These are phyloP conservation scores for Etheostoma perlongum DNA, from an alignment of 2,797 vertebrate species.

Conservation along the genomic window DNA sequence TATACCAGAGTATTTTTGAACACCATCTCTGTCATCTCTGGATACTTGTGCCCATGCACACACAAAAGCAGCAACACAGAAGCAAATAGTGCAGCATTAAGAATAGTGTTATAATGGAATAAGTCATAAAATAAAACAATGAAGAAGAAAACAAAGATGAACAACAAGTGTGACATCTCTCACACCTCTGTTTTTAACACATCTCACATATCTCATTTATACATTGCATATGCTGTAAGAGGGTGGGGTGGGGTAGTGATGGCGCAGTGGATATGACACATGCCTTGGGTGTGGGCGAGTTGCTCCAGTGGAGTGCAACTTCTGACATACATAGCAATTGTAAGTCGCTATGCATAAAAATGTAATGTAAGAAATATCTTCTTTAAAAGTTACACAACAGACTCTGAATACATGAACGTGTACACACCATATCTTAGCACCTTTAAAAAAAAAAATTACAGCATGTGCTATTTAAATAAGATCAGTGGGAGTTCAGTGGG, in stretches of 20 bases:
- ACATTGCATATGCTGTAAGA: background rate
- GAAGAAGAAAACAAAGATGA: background rate
- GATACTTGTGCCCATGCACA: too few relatives aligned
- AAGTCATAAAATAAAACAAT: background rate
- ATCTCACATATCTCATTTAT: constrained; percentile 26
- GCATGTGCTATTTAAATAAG: constrained; percentile 60
- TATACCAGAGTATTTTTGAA: too few relatives aligned
- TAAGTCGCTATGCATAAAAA: too few relatives aligned
- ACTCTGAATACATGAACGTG: background rate
- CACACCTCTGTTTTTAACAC: constrained; percentile 1
- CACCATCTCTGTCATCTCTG: too few relatives aligned
- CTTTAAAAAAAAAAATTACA: constrained; percentile 50
- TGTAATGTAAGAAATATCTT: background rate
- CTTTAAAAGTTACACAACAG: constrained; percentile 1
- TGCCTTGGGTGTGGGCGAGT: too few relatives aligned
- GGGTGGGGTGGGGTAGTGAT: too few relatives aligned
- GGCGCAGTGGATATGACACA: too few relatives aligned
- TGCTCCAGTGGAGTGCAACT: too few relatives aligned
- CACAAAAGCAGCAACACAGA: background rate
- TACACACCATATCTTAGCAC: constrained; percentile 36
- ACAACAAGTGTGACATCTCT: background rate
- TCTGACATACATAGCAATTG: too few relatives aligned
- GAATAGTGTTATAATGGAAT: background rate
- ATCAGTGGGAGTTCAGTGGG: constrained; percentile 66
- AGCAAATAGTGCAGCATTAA: background rate